These are phyloP conservation scores for Ellobius talpinus DNA, from an alignment of 2,113 vertebrate genomes.

Conservation along the genomic window DNA sequence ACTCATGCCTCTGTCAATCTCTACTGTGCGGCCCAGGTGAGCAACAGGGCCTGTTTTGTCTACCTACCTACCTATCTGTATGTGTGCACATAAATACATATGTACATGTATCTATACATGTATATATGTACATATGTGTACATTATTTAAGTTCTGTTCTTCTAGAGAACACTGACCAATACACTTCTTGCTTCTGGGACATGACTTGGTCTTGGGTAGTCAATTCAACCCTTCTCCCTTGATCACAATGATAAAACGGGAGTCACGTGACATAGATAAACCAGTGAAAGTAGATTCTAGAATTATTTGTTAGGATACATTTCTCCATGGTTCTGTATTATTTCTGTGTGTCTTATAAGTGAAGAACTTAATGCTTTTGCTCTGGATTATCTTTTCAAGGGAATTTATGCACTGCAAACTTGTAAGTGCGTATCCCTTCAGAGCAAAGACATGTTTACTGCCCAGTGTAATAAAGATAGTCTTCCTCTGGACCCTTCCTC, in stretches of 20 bases:
- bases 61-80: background rate
- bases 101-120: background rate
- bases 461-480: slow-evolving; percentile 14
- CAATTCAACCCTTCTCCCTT: background rate
- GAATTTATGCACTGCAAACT: background rate
- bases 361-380: background rate
- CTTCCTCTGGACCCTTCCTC: background rate
- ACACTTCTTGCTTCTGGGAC: background rate
- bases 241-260: background rate
- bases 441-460: slow-evolving; percentile 14
- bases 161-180: background rate
- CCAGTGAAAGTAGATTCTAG: background rate
- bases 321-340: background rate
- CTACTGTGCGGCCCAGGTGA: background rate
- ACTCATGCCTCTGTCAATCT: background rate
- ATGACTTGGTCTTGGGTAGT: background rate
- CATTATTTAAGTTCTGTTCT: background rate
- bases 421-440: background rate
- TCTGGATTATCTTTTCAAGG: slow-evolving; percentile 33
- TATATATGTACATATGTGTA: background rate
- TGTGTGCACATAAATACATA: background rate
- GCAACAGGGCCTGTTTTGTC: background rate
- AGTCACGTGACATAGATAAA: background rate
- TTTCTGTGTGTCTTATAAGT: background rate
- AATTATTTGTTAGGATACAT: slow-evolving; percentile 12